Percentiles rank a stretch among this genome's conserved stretches.
These are phyloP conservation scores for Philaenus spumarius DNA, from an alignment of 1,140 invertebrate genomes.

Conservation along the genomic window DNA sequence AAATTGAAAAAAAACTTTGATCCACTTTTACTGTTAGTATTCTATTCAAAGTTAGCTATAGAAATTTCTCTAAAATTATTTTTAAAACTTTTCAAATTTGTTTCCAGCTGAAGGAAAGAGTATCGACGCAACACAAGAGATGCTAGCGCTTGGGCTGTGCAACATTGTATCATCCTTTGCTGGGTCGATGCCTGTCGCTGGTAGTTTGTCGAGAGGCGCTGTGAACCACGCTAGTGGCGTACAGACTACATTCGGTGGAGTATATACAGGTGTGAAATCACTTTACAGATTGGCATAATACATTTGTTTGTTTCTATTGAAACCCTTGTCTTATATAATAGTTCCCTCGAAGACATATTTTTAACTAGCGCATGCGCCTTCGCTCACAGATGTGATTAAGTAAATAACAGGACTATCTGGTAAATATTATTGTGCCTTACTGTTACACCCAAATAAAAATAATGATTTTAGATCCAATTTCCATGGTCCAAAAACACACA, in stretches of 20 bases:
- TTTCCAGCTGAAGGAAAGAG: constrained; percentile 52
- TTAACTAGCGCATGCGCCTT: background rate
- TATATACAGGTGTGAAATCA: constrained; percentile 67
- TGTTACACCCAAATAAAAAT: no score
- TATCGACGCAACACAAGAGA: constrained; percentile 72
- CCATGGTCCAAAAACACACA: no score
- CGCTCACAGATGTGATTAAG: no score
- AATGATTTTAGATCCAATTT: no score
- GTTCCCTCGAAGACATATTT: background rate
- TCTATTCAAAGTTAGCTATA: no score
- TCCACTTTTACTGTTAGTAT: no score
- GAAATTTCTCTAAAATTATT: no score
- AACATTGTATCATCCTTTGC: constrained; percentile 82
- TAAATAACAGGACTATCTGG: no score
- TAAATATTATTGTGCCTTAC: no score
- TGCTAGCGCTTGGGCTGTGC: constrained; percentile 68
- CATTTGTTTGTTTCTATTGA: background rate
- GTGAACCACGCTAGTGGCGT: constrained; percentile 84
- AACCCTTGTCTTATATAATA: background rate
- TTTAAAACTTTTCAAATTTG: no score
- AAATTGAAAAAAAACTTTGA: no score
- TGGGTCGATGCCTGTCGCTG: constrained; percentile 78
- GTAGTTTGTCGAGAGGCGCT: constrained; percentile 73
- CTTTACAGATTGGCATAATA: background rate
- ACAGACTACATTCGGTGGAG: constrained; percentile 65